These are phyloP conservation scores for Ramphastos sulfuratus DNA, from an alignment of 2,113 vertebrate species.

Conservation along the genomic window DNA sequence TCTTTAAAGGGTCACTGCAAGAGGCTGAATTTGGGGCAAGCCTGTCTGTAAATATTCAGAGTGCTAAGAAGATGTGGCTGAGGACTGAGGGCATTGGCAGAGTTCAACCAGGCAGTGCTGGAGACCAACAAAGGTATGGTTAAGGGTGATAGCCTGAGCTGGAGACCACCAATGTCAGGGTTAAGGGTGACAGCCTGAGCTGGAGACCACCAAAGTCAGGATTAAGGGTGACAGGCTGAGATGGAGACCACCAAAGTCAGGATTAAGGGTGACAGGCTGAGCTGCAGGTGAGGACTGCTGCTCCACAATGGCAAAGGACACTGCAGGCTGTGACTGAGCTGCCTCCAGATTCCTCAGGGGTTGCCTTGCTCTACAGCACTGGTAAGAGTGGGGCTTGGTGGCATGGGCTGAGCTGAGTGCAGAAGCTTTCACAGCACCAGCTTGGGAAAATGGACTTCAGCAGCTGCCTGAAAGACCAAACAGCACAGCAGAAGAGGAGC, in stretches of 20 bases:
- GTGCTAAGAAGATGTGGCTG: neutral
- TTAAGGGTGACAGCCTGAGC: neutral
- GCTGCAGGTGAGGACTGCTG: too few relatives aligned
- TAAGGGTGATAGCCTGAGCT: neutral
- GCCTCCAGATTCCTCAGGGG: neutral
- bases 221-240: neutral
- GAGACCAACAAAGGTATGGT: neutral
- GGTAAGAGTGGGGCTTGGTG: neutral
- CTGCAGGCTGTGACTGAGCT: neutral
- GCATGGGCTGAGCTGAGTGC: neutral
- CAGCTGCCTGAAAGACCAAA: neutral
- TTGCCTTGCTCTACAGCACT: neutral
- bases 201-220: neutral
- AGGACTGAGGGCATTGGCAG: neutral
- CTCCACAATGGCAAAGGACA: too few relatives aligned
- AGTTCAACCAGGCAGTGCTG: neutral
- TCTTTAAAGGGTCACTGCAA: rapidly evolving
- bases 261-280: too few relatives aligned
- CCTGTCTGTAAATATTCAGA: neutral
- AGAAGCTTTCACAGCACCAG: neutral
- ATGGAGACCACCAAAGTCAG: neutral
- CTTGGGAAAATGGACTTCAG: neutral
- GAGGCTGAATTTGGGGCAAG: neutral
- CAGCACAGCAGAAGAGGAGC: neutral
- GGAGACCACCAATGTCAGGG: neutral